Percentiles rank a stretch among this genome's conserved stretches.
phyloP scores from a whole-genome alignment of 1,140 invertebrate species.

The Drosophila subobscura region DNA sequence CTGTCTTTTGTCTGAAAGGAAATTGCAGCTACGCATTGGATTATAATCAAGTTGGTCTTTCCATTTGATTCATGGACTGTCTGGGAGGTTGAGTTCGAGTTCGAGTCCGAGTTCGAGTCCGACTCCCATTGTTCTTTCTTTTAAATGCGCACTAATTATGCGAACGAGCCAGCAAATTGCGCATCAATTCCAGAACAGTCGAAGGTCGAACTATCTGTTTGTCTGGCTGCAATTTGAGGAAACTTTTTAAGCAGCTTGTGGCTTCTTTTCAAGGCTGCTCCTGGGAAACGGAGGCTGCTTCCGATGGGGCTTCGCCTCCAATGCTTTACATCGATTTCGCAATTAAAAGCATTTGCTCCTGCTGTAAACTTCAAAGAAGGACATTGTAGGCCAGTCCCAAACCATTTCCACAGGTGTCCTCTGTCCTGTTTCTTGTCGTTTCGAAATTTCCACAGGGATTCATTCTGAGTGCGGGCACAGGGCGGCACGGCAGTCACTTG shows the following conservation, averaged over 20 bases:
- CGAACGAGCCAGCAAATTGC: conserved; percentile 42
- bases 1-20: neutral
- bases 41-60: conserved; percentile 11
- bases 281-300: neutral
- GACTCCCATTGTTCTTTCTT: conserved; percentile 29
- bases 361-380: conserved; percentile 32
- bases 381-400: neutral
- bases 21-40: conserved; percentile 12
- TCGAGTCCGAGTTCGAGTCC: neutral
- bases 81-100: neutral
- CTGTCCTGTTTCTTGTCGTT: conserved; percentile 29
- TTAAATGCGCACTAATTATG: conserved; percentile 63
- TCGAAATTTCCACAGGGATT: conserved; percentile 22
- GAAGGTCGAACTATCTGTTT: conserved; percentile 45
- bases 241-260: conserved; percentile 37
- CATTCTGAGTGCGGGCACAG: neutral
- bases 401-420: conserved; percentile 23
- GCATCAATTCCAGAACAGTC: conserved; percentile 40
- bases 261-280: conserved; percentile 24
- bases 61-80: conserved; percentile 5
- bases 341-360: conserved; percentile 43
- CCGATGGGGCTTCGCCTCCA: too few relatives aligned
- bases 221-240: conserved; percentile 27
- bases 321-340: conserved; percentile 32
- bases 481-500: conserved; percentile 25